Base-by-base conservation (phyloP, 2,797 vertebrate species). In the Loriculus beryllinus region DNA sequence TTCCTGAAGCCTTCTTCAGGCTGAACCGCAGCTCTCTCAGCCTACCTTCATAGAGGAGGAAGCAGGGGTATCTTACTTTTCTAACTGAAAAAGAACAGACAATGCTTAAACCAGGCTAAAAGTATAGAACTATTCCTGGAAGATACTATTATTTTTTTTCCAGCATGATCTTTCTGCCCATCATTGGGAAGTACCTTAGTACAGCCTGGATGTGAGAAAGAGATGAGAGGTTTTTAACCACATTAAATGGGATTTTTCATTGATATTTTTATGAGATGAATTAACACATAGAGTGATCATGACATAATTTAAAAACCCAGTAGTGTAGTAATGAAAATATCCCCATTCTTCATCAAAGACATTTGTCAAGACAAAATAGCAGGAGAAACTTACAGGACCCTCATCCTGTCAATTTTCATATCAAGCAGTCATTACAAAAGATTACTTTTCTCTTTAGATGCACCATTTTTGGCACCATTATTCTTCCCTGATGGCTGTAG, bases 281-380 rank as follows among this genome's bases (percentile, higher is more conserved):
- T 16, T 42, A 42, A 60, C 14, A 14, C 20, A 18, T 8, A 13
- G 8, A 18, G 5, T 15, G 20, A 45, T 17, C 29, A 28, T 42
- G 43, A 47, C 11, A 17, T 49, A 31, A 69, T 47, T 76, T 18
- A 6, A 68, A 67, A 83, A 23, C 8, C 21, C 22, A 15, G 42
- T 39, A 49, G 17, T 10, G 9, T 10, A 14, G 51, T 57, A 51
- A 52, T 12, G 28, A 65, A 26, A 19, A 48, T 43, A 2, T 2
- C 3, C 0, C 4, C 12, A 0, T 29, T 23, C 6, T 51, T 42
- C n/a, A 2, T 8, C 33, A 14, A 37, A 33, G 51, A 22, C 12
- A 0, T 48, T 0, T 2, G 1, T 14, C 8, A 5, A 37, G 31
- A 49, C 35, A 49, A 11, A 56, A 26, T 2, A 63, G 25, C 43